A percentile compares a stretch with the other conserved stretches of the same genome.
phyloP scores from a whole-genome alignment of 2,797 vertebrate species.

The Geotrypetes seraphini region DNA sequence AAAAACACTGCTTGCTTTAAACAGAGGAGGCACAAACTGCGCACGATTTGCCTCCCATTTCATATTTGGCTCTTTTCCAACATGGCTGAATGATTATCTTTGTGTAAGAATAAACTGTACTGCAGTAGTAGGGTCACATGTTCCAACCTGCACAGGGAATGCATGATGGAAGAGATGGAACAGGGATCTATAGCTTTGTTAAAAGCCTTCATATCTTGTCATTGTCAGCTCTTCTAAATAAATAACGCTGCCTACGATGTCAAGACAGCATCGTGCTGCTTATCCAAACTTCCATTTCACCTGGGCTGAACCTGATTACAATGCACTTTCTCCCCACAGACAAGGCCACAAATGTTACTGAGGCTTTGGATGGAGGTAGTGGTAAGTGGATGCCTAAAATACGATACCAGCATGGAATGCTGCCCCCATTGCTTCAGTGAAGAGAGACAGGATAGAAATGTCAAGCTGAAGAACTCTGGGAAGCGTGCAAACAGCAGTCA shows the following conservation, averaged over 20 bases:
- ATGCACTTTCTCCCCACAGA: too few relatives aligned
- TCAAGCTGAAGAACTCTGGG: too few relatives aligned
- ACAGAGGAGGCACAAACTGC: neutral
- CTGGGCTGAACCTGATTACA: too few relatives aligned
- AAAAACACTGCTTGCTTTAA: constrained; percentile 19
- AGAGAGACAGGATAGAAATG: too few relatives aligned
- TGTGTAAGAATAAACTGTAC: constrained; percentile 12
- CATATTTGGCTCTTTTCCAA: constrained; percentile 4
- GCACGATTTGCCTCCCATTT: neutral
- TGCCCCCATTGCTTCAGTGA: too few relatives aligned
- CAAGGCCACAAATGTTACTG: too few relatives aligned
- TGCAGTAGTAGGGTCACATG: neutral
- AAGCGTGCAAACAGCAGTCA: too few relatives aligned
- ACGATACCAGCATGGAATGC: too few relatives aligned
- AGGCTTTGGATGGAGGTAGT: too few relatives aligned
- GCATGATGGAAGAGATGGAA: neutral
- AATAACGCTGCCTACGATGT: neutral
- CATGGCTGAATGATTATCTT: neutral
- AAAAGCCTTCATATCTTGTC: neutral
- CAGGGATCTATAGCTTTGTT: neutral
- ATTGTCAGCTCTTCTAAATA: neutral
- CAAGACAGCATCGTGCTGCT: neutral
- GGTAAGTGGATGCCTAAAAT: too few relatives aligned
- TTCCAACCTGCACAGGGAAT: neutral
- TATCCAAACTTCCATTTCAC: neutral